Evolutionary conservation across 2,113 vertebrate genomes (phyloP).

Genomic region (Chaetura pelagica): DNA sequence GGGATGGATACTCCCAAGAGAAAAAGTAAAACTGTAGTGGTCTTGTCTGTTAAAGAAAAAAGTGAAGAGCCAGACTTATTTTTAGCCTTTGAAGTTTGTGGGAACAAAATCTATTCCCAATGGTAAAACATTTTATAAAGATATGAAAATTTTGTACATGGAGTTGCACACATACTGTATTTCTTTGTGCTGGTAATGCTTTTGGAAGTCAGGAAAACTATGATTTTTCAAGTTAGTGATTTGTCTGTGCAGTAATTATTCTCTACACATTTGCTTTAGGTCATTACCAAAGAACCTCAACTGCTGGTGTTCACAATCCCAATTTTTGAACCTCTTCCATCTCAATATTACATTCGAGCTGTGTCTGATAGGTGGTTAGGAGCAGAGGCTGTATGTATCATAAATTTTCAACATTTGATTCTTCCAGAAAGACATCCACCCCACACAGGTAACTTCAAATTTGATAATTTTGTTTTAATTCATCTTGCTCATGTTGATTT

Average conservation of each 20-base stretch:
- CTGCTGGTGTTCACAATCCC: conserved; percentile 96
- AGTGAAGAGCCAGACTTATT: not conserved
- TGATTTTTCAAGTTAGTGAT: not conserved
- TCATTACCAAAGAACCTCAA: conserved; percentile 88
- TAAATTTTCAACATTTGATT: conserved; percentile 98
- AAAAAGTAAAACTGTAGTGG: not conserved
- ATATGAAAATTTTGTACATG: not conserved
- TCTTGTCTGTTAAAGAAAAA: not conserved
- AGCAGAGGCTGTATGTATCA: conserved; percentile 93
- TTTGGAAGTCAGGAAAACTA: not conserved
- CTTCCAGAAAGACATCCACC: conserved; percentile 96
- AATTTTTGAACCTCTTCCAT: conserved; percentile 96
- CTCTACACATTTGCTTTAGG: conserved; percentile 75
- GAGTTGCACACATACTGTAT: not conserved
- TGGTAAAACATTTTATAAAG: not conserved
- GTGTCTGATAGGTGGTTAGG: conserved; percentile 97
- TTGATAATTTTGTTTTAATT: not conserved
- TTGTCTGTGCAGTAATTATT: conserved; percentile 21
- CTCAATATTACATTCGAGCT: conserved; percentile 95
- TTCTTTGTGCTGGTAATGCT: not conserved
- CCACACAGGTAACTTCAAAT: conserved; percentile 88
- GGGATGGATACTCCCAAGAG: not conserved
- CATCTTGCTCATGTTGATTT: not conserved
- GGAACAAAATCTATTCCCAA: not conserved
- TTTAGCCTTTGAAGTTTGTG: not conserved